Conservation (phyloP, 92 coral and sea anemone genomes). For the Zoanthus solanderi region DNA sequence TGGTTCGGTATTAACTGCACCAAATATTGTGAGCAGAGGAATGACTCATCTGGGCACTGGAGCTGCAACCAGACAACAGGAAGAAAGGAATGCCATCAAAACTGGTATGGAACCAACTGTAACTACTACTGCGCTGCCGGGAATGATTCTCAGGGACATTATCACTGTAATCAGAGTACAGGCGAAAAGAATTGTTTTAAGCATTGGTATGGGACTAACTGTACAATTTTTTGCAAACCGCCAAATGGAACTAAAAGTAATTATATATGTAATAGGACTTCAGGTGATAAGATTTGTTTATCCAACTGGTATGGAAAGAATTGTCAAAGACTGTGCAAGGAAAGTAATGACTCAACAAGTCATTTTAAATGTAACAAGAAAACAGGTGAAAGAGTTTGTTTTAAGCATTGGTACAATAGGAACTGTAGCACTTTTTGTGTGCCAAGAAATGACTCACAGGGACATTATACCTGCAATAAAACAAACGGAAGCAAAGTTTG, state of each 20-base stretch:
- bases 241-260: slow-evolving; percentile 49
- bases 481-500: slow-evolving; percentile 13
- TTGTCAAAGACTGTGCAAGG: slow-evolving; percentile 54
- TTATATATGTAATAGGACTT: slow-evolving; percentile 44
- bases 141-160: slow-evolving; percentile 45
- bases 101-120: slow-evolving; percentile 63
- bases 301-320: slow-evolving; percentile 58
- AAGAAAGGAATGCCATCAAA: slow-evolving; percentile 39
- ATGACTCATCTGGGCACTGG: slow-evolving; percentile 50
- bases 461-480: slow-evolving; percentile 23
- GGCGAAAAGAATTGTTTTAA: slow-evolving; percentile 28
- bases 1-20: slow-evolving; percentile 67
- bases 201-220: slow-evolving; percentile 49
- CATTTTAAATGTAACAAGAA: slow-evolving; percentile 48
- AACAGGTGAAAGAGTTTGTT: slow-evolving; percentile 35
- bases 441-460: background rate
- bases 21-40: slow-evolving; percentile 31
- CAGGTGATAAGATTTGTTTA: slow-evolving; percentile 47
- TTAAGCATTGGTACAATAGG: slow-evolving; percentile 26
- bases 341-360: slow-evolving; percentile 34
- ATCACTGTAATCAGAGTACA: slow-evolving; percentile 6
- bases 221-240: slow-evolving; percentile 34
- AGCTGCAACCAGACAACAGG: slow-evolving; percentile 49
- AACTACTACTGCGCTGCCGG: slow-evolving; percentile 19
- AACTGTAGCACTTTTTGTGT: slow-evolving; percentile 28